These are phyloP conservation scores for Lasius fuliginosus DNA, from an alignment of 2,888 invertebrate species.

Conservation along the genomic window DNA sequence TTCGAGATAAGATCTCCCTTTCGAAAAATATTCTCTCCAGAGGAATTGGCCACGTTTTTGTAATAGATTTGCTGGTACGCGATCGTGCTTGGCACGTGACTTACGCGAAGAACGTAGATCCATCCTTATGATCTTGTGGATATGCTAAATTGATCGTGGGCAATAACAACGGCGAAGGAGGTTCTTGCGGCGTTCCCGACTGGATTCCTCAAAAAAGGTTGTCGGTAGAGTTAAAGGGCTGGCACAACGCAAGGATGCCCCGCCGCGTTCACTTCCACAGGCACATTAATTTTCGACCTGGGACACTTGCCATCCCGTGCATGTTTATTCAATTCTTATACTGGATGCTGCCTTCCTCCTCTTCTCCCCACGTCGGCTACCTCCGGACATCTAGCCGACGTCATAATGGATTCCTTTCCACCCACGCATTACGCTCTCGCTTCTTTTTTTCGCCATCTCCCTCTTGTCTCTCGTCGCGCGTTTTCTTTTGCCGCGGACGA, in stretches of 20 bases:
- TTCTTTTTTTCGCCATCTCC: constrained; percentile 33
- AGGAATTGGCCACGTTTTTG: constrained; percentile 60
- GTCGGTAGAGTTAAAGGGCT: constrained; percentile 70
- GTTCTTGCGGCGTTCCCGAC: constrained; percentile 65
- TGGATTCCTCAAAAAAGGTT: constrained; percentile 74
- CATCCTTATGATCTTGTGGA: constrained; percentile 70
- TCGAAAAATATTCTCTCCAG: constrained; percentile 21
- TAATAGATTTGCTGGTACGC: constrained; percentile 46
- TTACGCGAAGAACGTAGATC: constrained; percentile 37
- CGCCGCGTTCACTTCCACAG: constrained; percentile 72
- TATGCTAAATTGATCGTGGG: constrained; percentile 75
- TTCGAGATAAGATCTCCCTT: constrained; percentile 24
- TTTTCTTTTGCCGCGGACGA: constrained; percentile 62
- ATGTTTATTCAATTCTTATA: constrained; percentile 76
- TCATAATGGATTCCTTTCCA: constrained; percentile 70
- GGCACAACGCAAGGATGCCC: constrained; percentile 63
- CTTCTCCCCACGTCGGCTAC: constrained; percentile 39
- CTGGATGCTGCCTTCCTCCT: constrained; percentile 42
- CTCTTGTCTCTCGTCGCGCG: constrained; percentile 46
- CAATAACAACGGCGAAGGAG: constrained; percentile 62
- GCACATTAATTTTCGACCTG: constrained; percentile 76
- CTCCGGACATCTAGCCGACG: constrained; percentile 61
- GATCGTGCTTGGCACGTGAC: constrained; percentile 55
- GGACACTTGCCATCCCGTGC: constrained; percentile 69
- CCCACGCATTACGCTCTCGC: constrained; percentile 61